These are phyloP conservation scores for Psix sp. DNA, from an alignment of 1,140 invertebrate genomes.

Conservation along the genomic window DNA sequence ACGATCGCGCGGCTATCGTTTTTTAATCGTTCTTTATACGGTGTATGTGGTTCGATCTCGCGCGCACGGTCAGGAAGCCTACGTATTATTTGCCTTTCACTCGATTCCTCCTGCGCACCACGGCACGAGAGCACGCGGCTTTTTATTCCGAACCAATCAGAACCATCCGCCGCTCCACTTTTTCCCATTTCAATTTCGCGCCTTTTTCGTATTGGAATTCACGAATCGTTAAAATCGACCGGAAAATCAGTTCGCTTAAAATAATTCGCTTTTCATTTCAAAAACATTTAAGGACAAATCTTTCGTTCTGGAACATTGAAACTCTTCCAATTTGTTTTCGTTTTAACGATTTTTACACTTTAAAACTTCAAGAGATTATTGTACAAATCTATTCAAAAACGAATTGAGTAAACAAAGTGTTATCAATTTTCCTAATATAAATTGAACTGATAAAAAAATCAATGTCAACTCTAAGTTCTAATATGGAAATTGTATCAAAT, in stretches of 20 bases:
- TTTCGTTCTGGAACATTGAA: too few species aligned
- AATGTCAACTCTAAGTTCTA: too few species aligned
- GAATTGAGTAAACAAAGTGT: too few species aligned
- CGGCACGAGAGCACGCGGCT: conserved; percentile 24
- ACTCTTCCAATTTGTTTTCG: too few species aligned
- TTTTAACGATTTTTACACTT: too few species aligned
- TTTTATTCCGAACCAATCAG: background rate
- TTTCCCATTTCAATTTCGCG: background rate
- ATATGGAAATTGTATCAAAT: too few species aligned
- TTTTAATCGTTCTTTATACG: conserved; percentile 32
- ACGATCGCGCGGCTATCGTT: conserved; percentile 42
- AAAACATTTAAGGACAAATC: too few species aligned
- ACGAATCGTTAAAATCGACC: background rate
- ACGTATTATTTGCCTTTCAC: conserved; percentile 73
- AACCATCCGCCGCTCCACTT: background rate
- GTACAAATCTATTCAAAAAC: too few species aligned
- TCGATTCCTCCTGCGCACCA: conserved; percentile 51
- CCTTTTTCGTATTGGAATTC: background rate
- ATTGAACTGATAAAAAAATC: too few species aligned
- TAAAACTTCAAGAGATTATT: too few species aligned
- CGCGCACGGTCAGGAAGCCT: conserved; percentile 60
- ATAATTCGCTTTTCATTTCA: too few species aligned
- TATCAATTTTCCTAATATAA: too few species aligned
- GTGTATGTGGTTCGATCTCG: conserved; percentile 13
- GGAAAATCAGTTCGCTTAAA: background rate